A percentile compares a stretch with the other conserved stretches of the same genome.
These are phyloP conservation scores for Acipenser transmontanus DNA, from an alignment of 2,797 vertebrate genomes.

Conservation along the genomic window DNA sequence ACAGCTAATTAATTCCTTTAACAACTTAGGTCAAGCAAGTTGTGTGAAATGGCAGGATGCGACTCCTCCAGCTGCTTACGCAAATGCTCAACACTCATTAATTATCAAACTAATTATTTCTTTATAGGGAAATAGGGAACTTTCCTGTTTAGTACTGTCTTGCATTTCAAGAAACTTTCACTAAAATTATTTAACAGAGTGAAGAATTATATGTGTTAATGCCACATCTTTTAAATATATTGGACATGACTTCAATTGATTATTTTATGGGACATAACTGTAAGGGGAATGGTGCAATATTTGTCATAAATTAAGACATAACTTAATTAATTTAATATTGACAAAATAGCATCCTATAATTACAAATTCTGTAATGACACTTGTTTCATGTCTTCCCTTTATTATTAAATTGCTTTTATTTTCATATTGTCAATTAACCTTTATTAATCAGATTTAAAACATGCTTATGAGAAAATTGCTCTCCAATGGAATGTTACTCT, in stretches of 20 bases:
- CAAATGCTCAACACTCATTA: conserved; percentile 14
- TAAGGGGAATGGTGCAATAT: too few species aligned
- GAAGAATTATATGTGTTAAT: background rate
- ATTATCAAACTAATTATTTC: conserved; percentile 14
- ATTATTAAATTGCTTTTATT: too few species aligned
- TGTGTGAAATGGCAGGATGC: conserved; percentile 18
- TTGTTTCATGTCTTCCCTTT: too few species aligned
- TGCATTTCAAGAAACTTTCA: background rate
- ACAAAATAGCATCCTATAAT: too few species aligned
- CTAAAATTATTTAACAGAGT: background rate
- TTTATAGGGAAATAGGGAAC: background rate
- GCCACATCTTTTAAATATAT: background rate
- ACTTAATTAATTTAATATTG: too few species aligned
- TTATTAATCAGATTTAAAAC: too few species aligned
- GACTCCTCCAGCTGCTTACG: conserved; percentile 10
- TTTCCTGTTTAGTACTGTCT: background rate
- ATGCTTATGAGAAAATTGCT: too few species aligned
- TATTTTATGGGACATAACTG: too few species aligned
- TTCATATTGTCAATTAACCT: too few species aligned
- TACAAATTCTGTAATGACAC: too few species aligned
- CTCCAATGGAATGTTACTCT: too few species aligned
- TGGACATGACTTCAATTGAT: background rate
- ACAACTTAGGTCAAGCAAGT: conserved; percentile 11
- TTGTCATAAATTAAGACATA: too few species aligned
- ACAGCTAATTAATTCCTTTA: conserved; percentile 18